A percentile compares a stretch with the other conserved stretches of the same genome.
Evolutionary conservation across 2,797 vertebrate genomes (phyloP).

Genomic region (Pseudocheirus occidentalis): DNA sequence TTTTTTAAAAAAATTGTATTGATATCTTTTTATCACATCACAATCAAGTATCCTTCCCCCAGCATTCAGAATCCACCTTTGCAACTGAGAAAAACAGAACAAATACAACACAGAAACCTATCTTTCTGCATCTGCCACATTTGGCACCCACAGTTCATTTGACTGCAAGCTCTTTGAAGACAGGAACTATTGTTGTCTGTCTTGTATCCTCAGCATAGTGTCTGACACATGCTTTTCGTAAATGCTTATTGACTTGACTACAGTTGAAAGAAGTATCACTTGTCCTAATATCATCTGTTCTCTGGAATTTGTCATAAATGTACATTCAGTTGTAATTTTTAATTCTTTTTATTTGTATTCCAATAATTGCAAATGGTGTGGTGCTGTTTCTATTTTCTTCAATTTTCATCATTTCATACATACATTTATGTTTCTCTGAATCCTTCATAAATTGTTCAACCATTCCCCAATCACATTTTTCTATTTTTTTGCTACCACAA

Average conservation of each 20-base stretch:
- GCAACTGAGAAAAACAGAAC: background rate
- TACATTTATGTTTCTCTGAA: background rate
- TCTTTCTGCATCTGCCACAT: background rate
- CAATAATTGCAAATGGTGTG: background rate
- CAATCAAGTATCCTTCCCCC: background rate
- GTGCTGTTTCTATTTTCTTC: background rate
- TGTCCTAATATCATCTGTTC: background rate
- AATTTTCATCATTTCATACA: background rate
- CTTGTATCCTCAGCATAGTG: background rate
- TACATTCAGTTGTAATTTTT: background rate
- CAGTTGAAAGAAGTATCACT: background rate
- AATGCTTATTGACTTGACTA: background rate
- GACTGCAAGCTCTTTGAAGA: background rate
- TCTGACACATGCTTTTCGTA: background rate
- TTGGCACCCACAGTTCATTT: background rate
- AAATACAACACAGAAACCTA: background rate
- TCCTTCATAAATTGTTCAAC: background rate
- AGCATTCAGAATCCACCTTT: background rate
- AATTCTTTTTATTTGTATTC: background rate
- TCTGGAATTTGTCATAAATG: background rate
- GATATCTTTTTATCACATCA: background rate
- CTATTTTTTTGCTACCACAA: background rate
- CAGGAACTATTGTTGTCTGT: background rate
- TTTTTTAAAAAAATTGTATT: too few species aligned
- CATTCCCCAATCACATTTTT: background rate